phyloP scores from a whole-genome alignment of 2,888 invertebrate genomes.

The Agrotis segetum region DNA sequence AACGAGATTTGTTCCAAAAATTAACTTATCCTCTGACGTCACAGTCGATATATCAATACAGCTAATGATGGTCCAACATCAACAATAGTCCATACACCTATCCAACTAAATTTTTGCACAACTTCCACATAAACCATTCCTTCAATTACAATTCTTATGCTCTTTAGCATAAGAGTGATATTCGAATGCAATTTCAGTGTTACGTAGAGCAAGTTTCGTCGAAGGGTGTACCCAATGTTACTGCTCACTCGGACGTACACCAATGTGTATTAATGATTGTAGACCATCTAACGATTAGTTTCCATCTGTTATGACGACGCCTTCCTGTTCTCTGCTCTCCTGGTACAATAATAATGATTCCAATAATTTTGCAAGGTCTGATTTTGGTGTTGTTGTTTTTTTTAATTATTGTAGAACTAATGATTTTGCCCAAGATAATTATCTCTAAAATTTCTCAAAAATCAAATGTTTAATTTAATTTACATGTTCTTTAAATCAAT shows the following conservation, averaged over 20 bases:
- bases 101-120: conserved; percentile 53
- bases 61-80: conserved; percentile 82
- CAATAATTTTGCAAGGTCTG: conserved; percentile 51
- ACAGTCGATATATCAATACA: conserved; percentile 82
- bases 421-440: not conserved
- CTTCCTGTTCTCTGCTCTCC: conserved; percentile 69
- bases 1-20: conserved; percentile 62
- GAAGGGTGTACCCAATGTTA: conserved; percentile 70
- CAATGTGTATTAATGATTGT: conserved; percentile 87
- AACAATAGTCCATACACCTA: conserved; percentile 72
- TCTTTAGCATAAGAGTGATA: not conserved
- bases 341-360: conserved; percentile 60
- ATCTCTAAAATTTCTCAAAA: too few species aligned
- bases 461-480: too few species aligned
- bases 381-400: conserved; percentile 1
- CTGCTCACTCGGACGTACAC: conserved; percentile 82
- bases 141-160: fast-evolving
- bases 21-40: conserved; percentile 72
- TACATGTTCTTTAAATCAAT: not conserved
- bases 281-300: conserved; percentile 80
- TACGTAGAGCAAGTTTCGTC: conserved; percentile 44
- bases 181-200: not conserved
- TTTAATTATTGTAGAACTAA: not conserved
- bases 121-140: not conserved
- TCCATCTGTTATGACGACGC: conserved; percentile 83